Conservation (phyloP, 2,797 vertebrate species). For the Kryptopterus vitreolus region DNA sequence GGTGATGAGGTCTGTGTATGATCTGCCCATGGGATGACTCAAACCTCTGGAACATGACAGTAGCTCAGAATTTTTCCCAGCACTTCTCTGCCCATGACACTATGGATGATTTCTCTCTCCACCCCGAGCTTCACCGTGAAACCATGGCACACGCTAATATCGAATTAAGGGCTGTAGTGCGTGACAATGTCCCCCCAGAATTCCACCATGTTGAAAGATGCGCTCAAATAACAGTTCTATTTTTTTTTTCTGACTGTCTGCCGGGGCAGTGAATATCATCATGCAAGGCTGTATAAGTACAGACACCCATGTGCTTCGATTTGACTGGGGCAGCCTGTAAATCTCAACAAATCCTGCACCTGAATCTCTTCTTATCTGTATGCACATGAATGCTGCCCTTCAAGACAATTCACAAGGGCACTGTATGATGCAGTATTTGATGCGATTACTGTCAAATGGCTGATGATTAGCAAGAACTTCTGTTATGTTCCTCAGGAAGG, state of each 20-base stretch:
- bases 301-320: neutral
- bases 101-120: neutral
- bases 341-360: neutral
- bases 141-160: neutral
- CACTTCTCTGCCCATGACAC: neutral
- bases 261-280: neutral
- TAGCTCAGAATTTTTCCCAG: neutral
- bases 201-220: neutral
- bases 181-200: neutral
- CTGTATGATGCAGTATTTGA: neutral
- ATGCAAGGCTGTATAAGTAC: neutral
- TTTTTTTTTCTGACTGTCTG: neutral
- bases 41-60: neutral
- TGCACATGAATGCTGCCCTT: neutral
- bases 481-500: neutral
- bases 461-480: neutral
- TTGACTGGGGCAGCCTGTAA: neutral
- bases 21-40: neutral
- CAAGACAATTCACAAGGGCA: neutral
- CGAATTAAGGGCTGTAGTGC: neutral
- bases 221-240: neutral
- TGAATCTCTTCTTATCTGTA: neutral
- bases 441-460: neutral
- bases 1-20: neutral
- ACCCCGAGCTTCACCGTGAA: neutral